Conservation (phyloP, 2,888 invertebrate species). For the Xestia rhomboidea region DNA sequence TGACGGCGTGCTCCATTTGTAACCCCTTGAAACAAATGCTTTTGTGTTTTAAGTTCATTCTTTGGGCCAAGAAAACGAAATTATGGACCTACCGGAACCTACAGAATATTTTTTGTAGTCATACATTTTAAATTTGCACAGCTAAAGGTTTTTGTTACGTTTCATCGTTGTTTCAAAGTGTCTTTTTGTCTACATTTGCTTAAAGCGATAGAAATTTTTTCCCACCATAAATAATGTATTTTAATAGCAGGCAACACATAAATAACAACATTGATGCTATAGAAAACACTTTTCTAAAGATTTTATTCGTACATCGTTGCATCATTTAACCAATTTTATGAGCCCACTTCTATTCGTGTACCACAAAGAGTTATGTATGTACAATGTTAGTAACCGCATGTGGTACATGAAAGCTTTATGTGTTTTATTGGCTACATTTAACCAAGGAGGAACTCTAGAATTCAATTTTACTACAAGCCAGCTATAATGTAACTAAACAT, state of each 20-base stretch:
- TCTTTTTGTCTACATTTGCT: neutral
- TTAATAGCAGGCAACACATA: neutral
- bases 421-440: constrained; percentile 54
- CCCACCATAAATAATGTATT: neutral
- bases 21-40: constrained; percentile 61
- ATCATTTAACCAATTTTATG: constrained; percentile 61
- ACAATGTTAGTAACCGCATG: constrained; percentile 54
- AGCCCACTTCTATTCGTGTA: constrained; percentile 60
- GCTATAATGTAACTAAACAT: neutral
- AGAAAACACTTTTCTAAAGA: neutral
- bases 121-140: neutral
- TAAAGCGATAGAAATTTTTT: neutral
- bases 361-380: constrained; percentile 64
- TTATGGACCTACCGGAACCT: neutral
- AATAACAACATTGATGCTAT: constrained; percentile 1
- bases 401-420: constrained; percentile 58
- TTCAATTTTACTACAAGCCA: constrained; percentile 37
- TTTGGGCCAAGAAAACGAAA: neutral
- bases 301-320: constrained; percentile 23
- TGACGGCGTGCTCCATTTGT: constrained; percentile 67
- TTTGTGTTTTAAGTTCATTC: constrained; percentile 37
- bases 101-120: neutral
- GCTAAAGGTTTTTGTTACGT: neutral
- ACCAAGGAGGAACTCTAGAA: constrained; percentile 42
- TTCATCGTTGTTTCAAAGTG: neutral